phyloP scores from a whole-genome alignment of 1,140 invertebrate genomes.

The Hyles vespertilio region DNA sequence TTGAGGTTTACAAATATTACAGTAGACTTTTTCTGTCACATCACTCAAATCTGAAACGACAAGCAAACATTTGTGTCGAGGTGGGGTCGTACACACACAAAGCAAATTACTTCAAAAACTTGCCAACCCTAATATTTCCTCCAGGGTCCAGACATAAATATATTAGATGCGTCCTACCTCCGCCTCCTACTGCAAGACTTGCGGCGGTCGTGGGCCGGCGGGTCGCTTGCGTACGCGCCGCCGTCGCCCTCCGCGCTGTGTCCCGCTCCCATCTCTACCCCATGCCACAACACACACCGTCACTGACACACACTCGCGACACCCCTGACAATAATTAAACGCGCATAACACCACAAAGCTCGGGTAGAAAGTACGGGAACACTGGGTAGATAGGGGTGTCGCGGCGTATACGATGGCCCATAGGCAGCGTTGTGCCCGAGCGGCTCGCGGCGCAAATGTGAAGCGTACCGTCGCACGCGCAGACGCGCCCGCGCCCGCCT shows the following conservation, averaged over 20 bases:
- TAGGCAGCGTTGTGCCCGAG: conserved; percentile 47
- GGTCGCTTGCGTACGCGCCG: conserved; percentile 62
- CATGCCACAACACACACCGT: conserved; percentile 65
- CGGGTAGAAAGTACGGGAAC: no score
- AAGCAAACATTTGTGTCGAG: no score
- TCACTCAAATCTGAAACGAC: no score
- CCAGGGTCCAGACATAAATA: background rate
- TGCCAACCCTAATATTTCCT: no score
- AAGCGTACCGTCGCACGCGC: conserved; percentile 61
- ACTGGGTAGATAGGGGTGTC: conserved; percentile 23
- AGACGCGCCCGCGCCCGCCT: conserved; percentile 38
- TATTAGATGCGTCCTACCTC: conserved; percentile 39
- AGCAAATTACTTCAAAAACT: no score
- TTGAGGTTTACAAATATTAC: no score
- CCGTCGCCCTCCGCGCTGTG: conserved; percentile 63
- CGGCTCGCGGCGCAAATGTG: conserved; percentile 61
- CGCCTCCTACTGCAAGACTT: conserved; percentile 53
- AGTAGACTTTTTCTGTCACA: no score
- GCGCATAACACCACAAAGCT: background rate
- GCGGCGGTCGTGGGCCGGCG: conserved; percentile 52
- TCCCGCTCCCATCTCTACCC: conserved; percentile 64
- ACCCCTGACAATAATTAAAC: conserved; percentile 24
- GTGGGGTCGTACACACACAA: no score
- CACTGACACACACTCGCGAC: conserved; percentile 44
- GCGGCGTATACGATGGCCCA: conserved; percentile 26